Base-by-base conservation (phyloP, 2,113 vertebrate species). In the Chauna torquata region DNA sequence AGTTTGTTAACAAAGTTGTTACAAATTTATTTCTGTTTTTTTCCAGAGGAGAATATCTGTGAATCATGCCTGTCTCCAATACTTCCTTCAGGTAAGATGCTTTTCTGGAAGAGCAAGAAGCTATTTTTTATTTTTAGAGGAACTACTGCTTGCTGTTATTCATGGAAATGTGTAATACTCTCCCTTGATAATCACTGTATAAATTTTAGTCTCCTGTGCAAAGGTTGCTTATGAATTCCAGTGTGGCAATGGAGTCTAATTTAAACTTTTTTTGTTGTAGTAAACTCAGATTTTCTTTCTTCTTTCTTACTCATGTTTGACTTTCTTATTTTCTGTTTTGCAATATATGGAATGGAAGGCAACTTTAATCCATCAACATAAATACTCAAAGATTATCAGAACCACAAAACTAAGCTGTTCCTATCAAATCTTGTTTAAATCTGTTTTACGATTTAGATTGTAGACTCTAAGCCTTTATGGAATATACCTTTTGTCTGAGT, bases 21-120 rank as follows among this genome's bases (percentile, higher is more conserved):
- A 64, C 18, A 61, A 19, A 5, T 69, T 42, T 77, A 22, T 82
- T 52, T 75, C 82, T 45, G 14, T 95, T 82, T 97, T 91, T 81
- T 97, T 98, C 62, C 97, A 99, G 99, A 99, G 84, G 99, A 99
- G 92, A 99, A 99, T 94, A 99, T 99, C 90, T 99, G 99, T 70
- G 99, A 99, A 95, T 99, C 99, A 0, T 99, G 99, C 80, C 98
- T 99, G 77, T 97, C 99, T 59, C 98, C 99, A 23, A 96, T 99
- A 96, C 98, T 99, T 93, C 99, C 99, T 38, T 98, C 99, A 99
- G 99, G 99, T 99, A 97, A 58, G 97, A 68, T 65, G 18, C 30
- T 82, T 82, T 92, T 82, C n/a, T 42, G n/a, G 6, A 61, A 49
- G 38, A 69, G 34, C 55, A 80, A 16, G 28, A 54, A 4, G 4